Percentiles rank a stretch among this genome's conserved stretches.
Conservation (phyloP, 2,797 vertebrate species). For the Crenuchus spilurus region DNA sequence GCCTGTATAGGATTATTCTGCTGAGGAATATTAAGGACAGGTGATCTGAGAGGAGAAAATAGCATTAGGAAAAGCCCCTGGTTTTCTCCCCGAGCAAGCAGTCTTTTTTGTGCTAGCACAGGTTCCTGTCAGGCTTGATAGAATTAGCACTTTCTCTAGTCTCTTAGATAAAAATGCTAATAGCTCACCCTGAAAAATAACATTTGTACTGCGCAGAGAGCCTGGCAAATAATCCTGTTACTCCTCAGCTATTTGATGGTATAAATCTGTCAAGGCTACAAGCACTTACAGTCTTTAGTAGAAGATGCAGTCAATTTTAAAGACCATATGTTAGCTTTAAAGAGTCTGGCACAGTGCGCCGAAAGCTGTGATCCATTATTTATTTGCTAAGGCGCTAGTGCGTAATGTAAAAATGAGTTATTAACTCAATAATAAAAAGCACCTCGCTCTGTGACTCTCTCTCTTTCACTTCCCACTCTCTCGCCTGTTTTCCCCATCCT, state of each 20-base stretch:
- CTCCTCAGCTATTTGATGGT: constrained; percentile 39
- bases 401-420: constrained; percentile 69
- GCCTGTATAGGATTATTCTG: constrained; percentile 49
- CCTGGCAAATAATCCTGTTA: constrained; percentile 57
- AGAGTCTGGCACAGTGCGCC: constrained; percentile 51
- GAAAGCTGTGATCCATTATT: constrained; percentile 61
- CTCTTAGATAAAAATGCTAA: constrained; percentile 61
- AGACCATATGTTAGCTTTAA: constrained; percentile 57
- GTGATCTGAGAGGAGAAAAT: constrained; percentile 56
- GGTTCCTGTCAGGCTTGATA: constrained; percentile 50
- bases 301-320: constrained; percentile 55
- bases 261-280: constrained; percentile 45
- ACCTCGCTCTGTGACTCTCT: constrained; percentile 59
- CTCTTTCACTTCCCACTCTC: constrained; percentile 64
- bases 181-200: constrained; percentile 53
- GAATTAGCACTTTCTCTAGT: constrained; percentile 50
- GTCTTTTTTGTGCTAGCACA: constrained; percentile 43
- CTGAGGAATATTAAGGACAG: constrained; percentile 49
- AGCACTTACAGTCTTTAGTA: constrained; percentile 33
- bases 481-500: constrained; percentile 59
- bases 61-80: constrained; percentile 52
- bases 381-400: constrained; percentile 57
- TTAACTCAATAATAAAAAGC: constrained; percentile 70
- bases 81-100: constrained; percentile 41
- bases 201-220: constrained; percentile 40